These are phyloP conservation scores for Luehdorfia chinensis DNA, from an alignment of 1,140 invertebrate species.

Conservation along the genomic window DNA sequence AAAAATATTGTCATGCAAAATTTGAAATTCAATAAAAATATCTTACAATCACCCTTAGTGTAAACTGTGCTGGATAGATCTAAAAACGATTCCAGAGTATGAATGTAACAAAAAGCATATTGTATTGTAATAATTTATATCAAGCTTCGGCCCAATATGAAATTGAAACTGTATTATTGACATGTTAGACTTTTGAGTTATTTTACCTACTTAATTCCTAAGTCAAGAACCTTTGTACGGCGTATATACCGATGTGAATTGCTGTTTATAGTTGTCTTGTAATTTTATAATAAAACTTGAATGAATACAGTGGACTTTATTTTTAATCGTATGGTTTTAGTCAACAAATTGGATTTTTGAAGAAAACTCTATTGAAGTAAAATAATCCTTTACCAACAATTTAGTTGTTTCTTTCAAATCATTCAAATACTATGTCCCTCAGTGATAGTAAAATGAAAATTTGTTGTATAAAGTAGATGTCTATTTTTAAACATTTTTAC, in stretches of 20 bases:
- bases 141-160: neutral
- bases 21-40: too few relatives aligned
- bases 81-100: neutral
- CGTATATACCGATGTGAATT: neutral
- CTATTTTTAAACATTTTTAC: conserved; percentile 19
- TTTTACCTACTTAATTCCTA: conserved; percentile 4
- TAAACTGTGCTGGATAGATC: neutral
- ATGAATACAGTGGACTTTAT: conserved; percentile 23
- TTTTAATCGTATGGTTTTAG: too few relatives aligned
- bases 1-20: too few relatives aligned
- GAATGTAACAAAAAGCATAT: neutral
- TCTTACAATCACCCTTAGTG: neutral
- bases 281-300: conserved; percentile 59
- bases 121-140: neutral
- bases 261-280: conserved; percentile 38
- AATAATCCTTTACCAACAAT: too few relatives aligned
- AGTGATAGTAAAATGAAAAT: too few relatives aligned
- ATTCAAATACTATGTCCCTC: too few relatives aligned
- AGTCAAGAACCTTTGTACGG: neutral
- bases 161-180: neutral
- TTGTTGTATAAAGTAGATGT: conserved; percentile 2
- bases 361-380: too few relatives aligned
- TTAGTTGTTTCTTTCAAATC: too few relatives aligned
- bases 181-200: conserved; percentile 5
- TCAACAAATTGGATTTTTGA: too few relatives aligned